Conservation (phyloP, 1,140 invertebrate species). For the Nasonia vitripennis region DNA sequence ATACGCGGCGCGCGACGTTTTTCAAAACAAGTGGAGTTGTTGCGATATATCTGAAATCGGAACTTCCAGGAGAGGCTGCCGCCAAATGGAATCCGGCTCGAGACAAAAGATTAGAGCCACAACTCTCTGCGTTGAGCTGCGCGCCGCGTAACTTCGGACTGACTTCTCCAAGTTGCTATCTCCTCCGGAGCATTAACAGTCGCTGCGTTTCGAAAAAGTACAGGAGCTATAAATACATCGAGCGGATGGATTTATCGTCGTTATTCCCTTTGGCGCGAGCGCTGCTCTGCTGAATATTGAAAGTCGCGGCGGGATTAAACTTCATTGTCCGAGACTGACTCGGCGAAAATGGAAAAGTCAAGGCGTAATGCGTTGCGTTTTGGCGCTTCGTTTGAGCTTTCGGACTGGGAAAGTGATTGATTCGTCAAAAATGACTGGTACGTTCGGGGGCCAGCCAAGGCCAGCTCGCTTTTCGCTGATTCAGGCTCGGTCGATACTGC, state of each 20-base stretch:
- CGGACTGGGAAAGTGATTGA: slow-evolving; percentile 2
- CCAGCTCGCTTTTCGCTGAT: background rate
- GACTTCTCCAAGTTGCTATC: background rate
- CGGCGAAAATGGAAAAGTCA: background rate
- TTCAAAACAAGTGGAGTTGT: background rate
- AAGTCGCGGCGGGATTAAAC: background rate
- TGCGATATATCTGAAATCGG: slow-evolving; percentile 1
- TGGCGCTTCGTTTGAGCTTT: background rate
- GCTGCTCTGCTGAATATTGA: too few relatives aligned
- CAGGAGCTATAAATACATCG: too few relatives aligned
- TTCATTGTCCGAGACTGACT: background rate
- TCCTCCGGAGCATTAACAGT: too few relatives aligned
- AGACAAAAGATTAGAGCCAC: slow-evolving; percentile 28
- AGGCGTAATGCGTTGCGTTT: background rate
- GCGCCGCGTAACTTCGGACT: slow-evolving; percentile 6
- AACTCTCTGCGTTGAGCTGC: background rate
- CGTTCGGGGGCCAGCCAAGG: background rate
- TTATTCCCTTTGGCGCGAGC: too few relatives aligned
- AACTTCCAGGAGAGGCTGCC: background rate
- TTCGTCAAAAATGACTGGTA: slow-evolving; percentile 20
- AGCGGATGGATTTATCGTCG: too few relatives aligned
- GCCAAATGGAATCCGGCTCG: background rate
- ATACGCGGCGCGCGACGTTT: background rate
- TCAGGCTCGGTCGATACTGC: too few relatives aligned
- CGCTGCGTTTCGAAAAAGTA: too few relatives aligned